Base-by-base conservation (phyloP, 1,140 invertebrate species). In the Drosophila yakuba region DNA sequence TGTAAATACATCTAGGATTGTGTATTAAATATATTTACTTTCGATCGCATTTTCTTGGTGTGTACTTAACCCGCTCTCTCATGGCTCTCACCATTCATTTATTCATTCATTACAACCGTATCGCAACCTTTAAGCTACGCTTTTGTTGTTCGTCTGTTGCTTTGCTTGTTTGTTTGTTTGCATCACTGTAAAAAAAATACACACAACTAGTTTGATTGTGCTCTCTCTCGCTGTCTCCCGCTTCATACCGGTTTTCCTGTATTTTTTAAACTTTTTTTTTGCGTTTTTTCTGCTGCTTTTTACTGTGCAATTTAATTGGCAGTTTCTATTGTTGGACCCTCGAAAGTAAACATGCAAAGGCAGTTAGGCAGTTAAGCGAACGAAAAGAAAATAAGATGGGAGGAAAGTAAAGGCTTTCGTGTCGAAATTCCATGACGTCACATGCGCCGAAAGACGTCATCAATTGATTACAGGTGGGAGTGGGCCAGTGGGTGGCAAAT, bases 141-240 rank as follows among this genome's bases (percentile, higher is more conserved):
- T 86, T 88, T 74, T 83, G 60, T 83, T 82, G 72, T 74, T 73
- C 58, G 73, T 82, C 52, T 81, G 74, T 82, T 73, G 79, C 67
- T 80, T 82, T 78, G 80, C 83, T 84, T 84, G 80, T 82, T 84
- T 84, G 81, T 85, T 84, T 84, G 72, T 84, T 81, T 85, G 74
- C 50, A 56, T 61, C 80, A 80, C 78, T 61, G 78, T 45, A 77
- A 78, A 57, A 56, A 45, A 20, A 17, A 17, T 17, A 62, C 20
- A 59, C 54, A 64, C 82, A 88, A 88, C 78, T 78, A 82, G 83
- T 76, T 51, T 50, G 28, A 50, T 50, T 74, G 66, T 63, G 64
- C 68, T 76, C 63, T 48, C 45, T 48, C 23, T 35, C 17, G 20
- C 47, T 52, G 7, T 62, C n/a, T 55, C 20, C 74, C 52, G 48